These are phyloP conservation scores for Leptinotarsa undecemlineata DNA, from an alignment of 1,140 invertebrate genomes.

Conservation along the genomic window DNA sequence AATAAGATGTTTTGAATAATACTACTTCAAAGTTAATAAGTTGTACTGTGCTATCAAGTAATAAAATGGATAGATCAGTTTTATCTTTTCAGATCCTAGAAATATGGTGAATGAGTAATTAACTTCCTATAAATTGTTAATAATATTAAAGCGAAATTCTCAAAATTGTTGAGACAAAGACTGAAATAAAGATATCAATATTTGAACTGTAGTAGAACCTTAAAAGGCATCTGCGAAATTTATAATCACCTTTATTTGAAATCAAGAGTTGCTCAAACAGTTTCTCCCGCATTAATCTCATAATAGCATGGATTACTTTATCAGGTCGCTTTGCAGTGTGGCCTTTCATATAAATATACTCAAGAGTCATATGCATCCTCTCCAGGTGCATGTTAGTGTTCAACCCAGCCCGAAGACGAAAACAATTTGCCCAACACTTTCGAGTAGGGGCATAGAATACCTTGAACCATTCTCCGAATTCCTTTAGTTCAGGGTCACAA, in stretches of 20 bases:
- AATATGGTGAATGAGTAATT: no score
- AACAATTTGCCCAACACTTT: conserved; percentile 32
- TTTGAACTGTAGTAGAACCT: not conserved
- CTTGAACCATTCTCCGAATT: not conserved
- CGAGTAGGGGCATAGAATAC: no score
- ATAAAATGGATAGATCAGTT: no score
- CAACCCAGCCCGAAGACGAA: conserved; percentile 18
- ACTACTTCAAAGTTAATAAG: no score
- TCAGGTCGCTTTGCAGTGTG: conserved; percentile 30
- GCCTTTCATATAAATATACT: conserved; percentile 33
- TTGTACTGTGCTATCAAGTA: no score
- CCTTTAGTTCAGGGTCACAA: not conserved
- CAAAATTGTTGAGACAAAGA: no score
- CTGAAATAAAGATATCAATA: no score
- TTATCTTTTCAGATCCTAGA: no score
- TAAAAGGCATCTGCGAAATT: not conserved
- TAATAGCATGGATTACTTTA: conserved; percentile 29
- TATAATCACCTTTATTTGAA: conserved; percentile 24
- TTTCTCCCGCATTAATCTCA: conserved; percentile 31
- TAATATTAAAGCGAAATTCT: no score
- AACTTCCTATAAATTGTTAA: no score
- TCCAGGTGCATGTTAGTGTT: conserved; percentile 34
- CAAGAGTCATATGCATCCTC: conserved; percentile 29
- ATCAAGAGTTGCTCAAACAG: conserved; percentile 24
- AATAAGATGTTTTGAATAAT: no score